Percentiles rank a stretch among this genome's conserved stretches.
Evolutionary conservation across 1,140 invertebrate genomes (phyloP).

Genomic region (Coenobita brevimanus): DNA sequence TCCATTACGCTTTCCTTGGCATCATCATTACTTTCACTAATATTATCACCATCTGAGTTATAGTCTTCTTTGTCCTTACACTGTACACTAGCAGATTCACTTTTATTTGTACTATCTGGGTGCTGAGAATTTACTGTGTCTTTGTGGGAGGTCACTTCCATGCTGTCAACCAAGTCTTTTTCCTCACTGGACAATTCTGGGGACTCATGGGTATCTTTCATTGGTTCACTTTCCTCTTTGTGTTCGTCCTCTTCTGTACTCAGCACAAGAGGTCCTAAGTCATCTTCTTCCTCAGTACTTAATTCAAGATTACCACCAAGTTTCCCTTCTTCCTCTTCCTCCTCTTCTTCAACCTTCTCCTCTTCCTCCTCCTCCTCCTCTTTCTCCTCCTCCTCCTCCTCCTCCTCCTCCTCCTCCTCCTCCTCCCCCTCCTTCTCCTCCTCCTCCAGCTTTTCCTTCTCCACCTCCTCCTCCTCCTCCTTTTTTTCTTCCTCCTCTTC

Average conservation of each 20-base stretch:
- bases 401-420: conserved; percentile 1
- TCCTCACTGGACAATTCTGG: no score
- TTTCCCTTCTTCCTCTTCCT: conserved; percentile 45
- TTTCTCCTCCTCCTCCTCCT: neutral
- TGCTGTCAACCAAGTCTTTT: no score
- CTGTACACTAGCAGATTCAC: neutral
- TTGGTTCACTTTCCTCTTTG: neutral
- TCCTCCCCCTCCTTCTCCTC: conserved; percentile 1
- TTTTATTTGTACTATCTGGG: conserved; percentile 3
- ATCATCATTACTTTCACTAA: neutral
- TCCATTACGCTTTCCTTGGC: neutral
- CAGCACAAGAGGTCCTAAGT: neutral
- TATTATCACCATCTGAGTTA: neutral
- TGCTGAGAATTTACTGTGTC: neutral
- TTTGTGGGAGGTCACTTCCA: no score
- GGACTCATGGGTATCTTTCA: no score
- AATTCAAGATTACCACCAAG: no score
- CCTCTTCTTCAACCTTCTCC: conserved; percentile 34
- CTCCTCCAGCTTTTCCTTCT: neutral
- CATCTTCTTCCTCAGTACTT: conserved; percentile 58
- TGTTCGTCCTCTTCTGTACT: conserved; percentile 29
- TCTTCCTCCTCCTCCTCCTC: neutral
- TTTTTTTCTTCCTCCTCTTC: neutral
- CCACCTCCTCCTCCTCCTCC: neutral
- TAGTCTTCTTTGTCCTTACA: neutral